phyloP scores from a whole-genome alignment of 2,888 invertebrate genomes.

The Yponomeuta plumbellus region DNA sequence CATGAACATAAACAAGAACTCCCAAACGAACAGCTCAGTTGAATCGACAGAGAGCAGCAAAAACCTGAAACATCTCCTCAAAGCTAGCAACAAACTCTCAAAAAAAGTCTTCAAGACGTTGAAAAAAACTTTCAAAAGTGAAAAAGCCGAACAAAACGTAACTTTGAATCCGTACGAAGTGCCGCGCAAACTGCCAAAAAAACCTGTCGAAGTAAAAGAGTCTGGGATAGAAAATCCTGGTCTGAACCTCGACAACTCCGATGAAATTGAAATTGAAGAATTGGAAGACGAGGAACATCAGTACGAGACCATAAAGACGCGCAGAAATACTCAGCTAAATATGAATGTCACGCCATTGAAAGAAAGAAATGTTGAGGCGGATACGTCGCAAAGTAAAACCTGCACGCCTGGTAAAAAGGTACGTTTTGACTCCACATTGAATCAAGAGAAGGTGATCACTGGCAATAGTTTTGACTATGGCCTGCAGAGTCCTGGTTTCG shows the following conservation, averaged over 20 bases:
- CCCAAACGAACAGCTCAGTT: conserved; percentile 42
- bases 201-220: conserved; percentile 44
- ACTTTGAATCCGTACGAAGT: conserved; percentile 69
- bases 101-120: conserved; percentile 65
- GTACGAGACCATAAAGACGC: conserved; percentile 64
- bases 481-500: conserved; percentile 66
- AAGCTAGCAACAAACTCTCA: conserved; percentile 59
- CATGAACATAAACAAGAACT: conserved; percentile 58
- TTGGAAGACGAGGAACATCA: conserved; percentile 57
- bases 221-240: conserved; percentile 66
- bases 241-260: conserved; percentile 61
- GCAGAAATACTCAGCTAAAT: conserved; percentile 59
- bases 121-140: conserved; percentile 62
- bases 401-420: conserved; percentile 65
- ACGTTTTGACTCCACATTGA: conserved; percentile 66
- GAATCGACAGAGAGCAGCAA: conserved; percentile 59
- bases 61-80: conserved; percentile 50
- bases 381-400: conserved; percentile 47
- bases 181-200: conserved; percentile 54
- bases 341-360: conserved; percentile 64
- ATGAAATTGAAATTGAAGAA: conserved; percentile 66
- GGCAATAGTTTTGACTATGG: conserved; percentile 67
- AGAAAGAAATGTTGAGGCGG: conserved; percentile 43
- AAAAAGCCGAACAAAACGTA: conserved; percentile 47
- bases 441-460: conserved; percentile 65